Base-by-base conservation (phyloP, 2,113 vertebrate species). In the Psettodes erumei region DNA sequence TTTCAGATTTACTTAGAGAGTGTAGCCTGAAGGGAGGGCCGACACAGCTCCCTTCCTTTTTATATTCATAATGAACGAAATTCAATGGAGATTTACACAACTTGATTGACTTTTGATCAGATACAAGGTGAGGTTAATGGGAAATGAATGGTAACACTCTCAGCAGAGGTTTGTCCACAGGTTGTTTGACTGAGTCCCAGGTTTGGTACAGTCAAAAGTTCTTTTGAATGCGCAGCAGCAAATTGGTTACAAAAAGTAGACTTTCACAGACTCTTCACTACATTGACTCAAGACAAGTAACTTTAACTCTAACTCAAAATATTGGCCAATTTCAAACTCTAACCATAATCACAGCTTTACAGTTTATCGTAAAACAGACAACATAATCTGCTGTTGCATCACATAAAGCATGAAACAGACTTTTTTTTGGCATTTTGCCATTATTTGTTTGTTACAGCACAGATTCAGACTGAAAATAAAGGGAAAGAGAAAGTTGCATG, bases 1-100 rank as follows among this genome's bases (percentile, higher is more conserved):
- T 65, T 77, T 79, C 47, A 78, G 62, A 84, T 82, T 28, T 67
- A 79, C 71, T 74, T 61, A 59, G 32, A 83, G 47, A 84, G 40
- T 56, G 38, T 56, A 47, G 80, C 71, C 78, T 51, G 65, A 6
- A 82, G 73, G 43, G 65, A 72, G 65, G 65, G 37, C 61, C 71
- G 64, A 71, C 67, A 48, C 32, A n/a, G 47, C 55, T 63, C 68
- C 19, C n/a, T 79, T 40, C 19, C 11, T 25, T 66, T 62, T 77
- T 75, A 19, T 77, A 56, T 16, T 59, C 21, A 30, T 48, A 56
- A 42, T 60, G 37, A 78, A 68, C 38, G 27, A 32, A 69, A 28
- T n/a, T 27, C 37, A 80, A 70, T 21, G 67, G 42, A 64, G 50
- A 71, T 73, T 38, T 33, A 37, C 16, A 10, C 55, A 16, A 25